These are phyloP conservation scores for Pachyuromys duprasi DNA, from an alignment of 2,797 vertebrate genomes.

Conservation along the genomic window DNA sequence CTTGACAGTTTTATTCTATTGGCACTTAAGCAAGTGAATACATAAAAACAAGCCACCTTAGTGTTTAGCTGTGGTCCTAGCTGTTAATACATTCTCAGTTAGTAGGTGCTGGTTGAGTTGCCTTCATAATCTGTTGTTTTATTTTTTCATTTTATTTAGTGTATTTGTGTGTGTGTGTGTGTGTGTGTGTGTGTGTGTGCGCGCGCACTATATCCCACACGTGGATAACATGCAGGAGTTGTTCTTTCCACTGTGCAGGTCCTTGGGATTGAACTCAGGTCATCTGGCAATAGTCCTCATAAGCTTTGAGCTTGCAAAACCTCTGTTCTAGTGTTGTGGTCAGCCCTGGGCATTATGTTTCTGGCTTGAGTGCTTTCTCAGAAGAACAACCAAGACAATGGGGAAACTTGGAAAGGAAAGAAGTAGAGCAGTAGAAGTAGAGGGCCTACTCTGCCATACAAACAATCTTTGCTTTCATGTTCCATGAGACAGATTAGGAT, in stretches of 20 bases:
- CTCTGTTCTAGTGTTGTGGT: neutral
- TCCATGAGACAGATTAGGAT: constrained; percentile 43
- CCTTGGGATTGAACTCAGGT: neutral
- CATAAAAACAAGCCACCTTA: neutral
- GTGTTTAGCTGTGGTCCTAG: neutral
- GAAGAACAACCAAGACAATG: neutral
- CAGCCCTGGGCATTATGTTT: neutral
- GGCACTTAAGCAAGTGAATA: constrained; percentile 28
- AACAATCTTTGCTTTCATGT: constrained; percentile 41
- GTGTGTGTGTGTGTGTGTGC: neutral
- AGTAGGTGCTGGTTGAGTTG: neutral
- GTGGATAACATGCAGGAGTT: neutral
- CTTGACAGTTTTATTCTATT: neutral
- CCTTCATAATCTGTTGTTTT: neutral
- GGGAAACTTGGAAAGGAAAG: constrained; percentile 3
- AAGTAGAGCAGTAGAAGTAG: neutral
- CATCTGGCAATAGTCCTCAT: neutral
- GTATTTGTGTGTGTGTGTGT: neutral
- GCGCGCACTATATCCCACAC: neutral
- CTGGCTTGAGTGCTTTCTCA: neutral
- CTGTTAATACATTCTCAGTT: neutral
- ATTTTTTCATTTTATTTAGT: neutral
- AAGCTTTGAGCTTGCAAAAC: neutral
- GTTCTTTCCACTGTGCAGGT: neutral
- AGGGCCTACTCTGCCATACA: neutral